These are phyloP conservation scores for Dyspetes luteomarginatus DNA, from an alignment of 2,888 invertebrate species.

Conservation along the genomic window DNA sequence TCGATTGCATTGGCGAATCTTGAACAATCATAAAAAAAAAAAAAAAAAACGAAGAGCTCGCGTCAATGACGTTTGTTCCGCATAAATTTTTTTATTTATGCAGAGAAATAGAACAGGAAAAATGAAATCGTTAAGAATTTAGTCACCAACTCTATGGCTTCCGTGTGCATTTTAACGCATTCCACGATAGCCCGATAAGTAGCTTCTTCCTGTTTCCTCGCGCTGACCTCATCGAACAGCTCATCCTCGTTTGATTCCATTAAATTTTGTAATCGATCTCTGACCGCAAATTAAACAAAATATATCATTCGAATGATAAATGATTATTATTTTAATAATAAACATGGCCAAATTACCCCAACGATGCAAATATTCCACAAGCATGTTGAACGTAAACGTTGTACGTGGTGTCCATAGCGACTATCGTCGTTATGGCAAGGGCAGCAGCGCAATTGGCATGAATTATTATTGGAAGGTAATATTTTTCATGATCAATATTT, in stretches of 20 bases:
- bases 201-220: slow-evolving; percentile 2
- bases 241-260: not conserved
- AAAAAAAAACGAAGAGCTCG: not conserved
- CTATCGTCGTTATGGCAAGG: slow-evolving; percentile 37
- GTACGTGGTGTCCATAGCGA: slow-evolving; percentile 54
- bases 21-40: not conserved
- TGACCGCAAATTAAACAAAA: not conserved
- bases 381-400: slow-evolving; percentile 59
- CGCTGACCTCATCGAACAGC: not conserved
- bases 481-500: slow-evolving; percentile 34
- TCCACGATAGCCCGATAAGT: slow-evolving; percentile 41
- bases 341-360: slow-evolving; percentile 35
- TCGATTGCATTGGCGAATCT: slow-evolving; percentile 54
- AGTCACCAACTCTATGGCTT: slow-evolving; percentile 60
- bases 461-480: slow-evolving; percentile 49
- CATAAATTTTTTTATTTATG: too few relatives aligned
- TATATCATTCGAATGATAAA: not conserved
- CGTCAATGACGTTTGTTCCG: too few relatives aligned
- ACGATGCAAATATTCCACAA: slow-evolving; percentile 53
- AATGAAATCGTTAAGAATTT: not conserved
- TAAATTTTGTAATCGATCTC: slow-evolving; percentile 29
- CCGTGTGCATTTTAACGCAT: slow-evolving; percentile 61
- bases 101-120: too few relatives aligned
- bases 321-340: not conserved
- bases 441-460: slow-evolving; percentile 29